phyloP scores from a whole-genome alignment of 1,140 invertebrate genomes.

The Pachypeltis micranthus region DNA sequence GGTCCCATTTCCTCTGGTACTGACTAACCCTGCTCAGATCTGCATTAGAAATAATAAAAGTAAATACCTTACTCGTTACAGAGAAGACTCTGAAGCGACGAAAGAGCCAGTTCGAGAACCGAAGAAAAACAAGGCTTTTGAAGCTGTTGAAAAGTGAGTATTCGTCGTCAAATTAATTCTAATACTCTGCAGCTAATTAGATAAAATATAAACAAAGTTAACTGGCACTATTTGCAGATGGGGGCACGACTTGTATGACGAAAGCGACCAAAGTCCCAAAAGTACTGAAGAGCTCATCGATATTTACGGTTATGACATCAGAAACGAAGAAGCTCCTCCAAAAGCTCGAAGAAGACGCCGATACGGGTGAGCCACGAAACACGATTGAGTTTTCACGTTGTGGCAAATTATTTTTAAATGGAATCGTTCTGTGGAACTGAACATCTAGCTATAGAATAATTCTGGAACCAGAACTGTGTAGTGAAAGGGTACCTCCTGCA shows the following conservation, averaged over 20 bases:
- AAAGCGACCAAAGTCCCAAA: conserved; percentile 73
- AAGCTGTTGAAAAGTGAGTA: conserved; percentile 3
- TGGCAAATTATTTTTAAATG: too few relatives aligned
- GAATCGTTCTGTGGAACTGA: too few relatives aligned
- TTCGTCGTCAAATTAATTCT: too few relatives aligned
- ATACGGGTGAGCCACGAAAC: conserved; percentile 70
- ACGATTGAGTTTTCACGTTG: too few relatives aligned
- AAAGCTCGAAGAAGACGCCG: conserved; percentile 67
- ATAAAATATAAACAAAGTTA: too few relatives aligned
- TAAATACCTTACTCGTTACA: too few relatives aligned
- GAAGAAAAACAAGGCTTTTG: neutral
- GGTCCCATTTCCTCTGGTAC: too few relatives aligned
- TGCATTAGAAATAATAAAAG: too few relatives aligned
- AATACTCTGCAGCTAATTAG: too few relatives aligned
- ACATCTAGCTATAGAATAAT: too few relatives aligned
- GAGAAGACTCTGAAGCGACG: neutral
- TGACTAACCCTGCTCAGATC: too few relatives aligned
- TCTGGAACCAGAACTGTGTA: neutral
- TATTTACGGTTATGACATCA: conserved; percentile 88
- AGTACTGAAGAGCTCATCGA: conserved; percentile 72
- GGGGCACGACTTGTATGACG: conserved; percentile 82
- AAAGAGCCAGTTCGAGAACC: neutral
- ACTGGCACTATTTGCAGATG: too few relatives aligned
- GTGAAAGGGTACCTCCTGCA: neutral
- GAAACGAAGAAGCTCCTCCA: conserved; percentile 81